Percentiles rank a stretch among this genome's conserved stretches.
phyloP scores from a whole-genome alignment of 2,113 vertebrate species.

The Hippopotamus amphibius region DNA sequence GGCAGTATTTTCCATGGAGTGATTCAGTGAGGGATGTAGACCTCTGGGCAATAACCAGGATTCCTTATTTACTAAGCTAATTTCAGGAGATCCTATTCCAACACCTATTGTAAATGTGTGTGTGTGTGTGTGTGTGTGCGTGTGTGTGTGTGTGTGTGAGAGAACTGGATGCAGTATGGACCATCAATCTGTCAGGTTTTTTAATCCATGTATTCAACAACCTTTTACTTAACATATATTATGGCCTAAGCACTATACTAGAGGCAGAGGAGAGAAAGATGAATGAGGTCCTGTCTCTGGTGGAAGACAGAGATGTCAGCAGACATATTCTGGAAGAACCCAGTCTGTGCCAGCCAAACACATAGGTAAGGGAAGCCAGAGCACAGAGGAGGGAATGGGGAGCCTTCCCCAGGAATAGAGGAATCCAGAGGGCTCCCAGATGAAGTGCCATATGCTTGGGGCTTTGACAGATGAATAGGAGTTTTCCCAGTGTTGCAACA shows the following conservation, averaged over 20 bases:
- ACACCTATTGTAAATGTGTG: background rate
- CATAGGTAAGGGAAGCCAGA: background rate
- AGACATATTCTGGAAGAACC: background rate
- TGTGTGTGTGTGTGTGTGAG: too few species aligned
- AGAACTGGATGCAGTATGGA: background rate
- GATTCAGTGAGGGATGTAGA: background rate
- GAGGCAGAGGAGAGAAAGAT: background rate
- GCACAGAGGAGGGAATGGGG: background rate
- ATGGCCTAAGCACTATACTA: background rate
- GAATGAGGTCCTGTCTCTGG: background rate
- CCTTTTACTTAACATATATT: background rate
- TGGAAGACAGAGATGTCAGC: background rate
- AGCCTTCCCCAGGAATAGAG: background rate
- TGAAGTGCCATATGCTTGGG: fast-evolving
- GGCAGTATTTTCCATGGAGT: background rate
- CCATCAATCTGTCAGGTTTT: background rate
- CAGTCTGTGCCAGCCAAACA: background rate
- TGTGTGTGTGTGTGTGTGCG: background rate
- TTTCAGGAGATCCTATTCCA: background rate
- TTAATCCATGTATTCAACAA: background rate
- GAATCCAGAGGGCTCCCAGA: background rate
- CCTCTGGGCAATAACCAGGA: background rate
- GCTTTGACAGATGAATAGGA: background rate
- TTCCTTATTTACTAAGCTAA: constrained; percentile 4
- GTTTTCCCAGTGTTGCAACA: too few species aligned